Conservation (phyloP, 2,888 invertebrate genomes). For the Anorthoa munda region DNA sequence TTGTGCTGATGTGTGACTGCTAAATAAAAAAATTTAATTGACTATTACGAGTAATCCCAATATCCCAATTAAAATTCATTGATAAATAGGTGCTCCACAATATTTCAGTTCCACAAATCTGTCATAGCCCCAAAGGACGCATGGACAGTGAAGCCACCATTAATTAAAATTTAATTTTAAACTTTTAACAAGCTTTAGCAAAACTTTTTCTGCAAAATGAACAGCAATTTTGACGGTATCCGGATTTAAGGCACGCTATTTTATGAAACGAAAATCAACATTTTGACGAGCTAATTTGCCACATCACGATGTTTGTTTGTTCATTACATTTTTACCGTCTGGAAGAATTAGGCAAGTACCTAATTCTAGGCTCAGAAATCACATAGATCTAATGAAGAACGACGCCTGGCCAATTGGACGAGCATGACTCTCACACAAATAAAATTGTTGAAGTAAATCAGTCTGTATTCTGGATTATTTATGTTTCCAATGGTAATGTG, state of each 20-base stretch:
- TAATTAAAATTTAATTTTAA: slow-evolving; percentile 60
- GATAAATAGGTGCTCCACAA: slow-evolving; percentile 3
- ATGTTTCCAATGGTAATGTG: background rate
- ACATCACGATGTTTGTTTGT: background rate
- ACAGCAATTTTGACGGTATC: slow-evolving; percentile 22
- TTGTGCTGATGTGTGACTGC: too few relatives aligned
- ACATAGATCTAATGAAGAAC: slow-evolving; percentile 11
- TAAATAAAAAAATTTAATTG: too few relatives aligned
- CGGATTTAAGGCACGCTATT: slow-evolving; percentile 20
- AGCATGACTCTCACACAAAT: background rate
- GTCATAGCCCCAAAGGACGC: slow-evolving; percentile 3
- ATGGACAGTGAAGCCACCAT: slow-evolving; percentile 4
- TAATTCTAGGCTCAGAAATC: background rate
- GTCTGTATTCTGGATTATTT: too few relatives aligned
- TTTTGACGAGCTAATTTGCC: slow-evolving; percentile 12
- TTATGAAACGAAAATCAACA: slow-evolving; percentile 42
- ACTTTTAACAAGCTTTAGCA: slow-evolving; percentile 54
- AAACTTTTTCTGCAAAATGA: slow-evolving; percentile 46
- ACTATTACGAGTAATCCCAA: background rate
- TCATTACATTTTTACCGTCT: background rate
- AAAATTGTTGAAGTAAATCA: background rate
- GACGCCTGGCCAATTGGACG: background rate
- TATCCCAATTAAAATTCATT: slow-evolving; percentile 2
- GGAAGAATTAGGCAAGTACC: background rate
- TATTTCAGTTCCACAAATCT: slow-evolving; percentile 1